phyloP scores from a whole-genome alignment of 2,797 vertebrate genomes.

The Sorex maritimensis region DNA sequence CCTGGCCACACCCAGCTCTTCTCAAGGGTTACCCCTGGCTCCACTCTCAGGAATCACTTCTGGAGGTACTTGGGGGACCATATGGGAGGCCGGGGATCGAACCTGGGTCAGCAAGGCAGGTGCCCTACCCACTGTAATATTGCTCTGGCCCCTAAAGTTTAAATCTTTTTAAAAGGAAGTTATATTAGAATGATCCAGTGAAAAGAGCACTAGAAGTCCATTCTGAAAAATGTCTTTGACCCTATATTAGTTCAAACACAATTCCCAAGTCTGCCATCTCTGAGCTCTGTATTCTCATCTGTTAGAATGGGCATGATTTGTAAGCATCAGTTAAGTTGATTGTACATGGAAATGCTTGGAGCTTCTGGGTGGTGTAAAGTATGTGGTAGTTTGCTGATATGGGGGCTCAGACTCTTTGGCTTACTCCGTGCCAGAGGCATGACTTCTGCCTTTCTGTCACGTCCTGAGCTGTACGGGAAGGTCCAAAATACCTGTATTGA shows the following conservation, averaged over 20 bases:
- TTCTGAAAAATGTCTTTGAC: neutral
- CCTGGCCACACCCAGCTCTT: too few relatives aligned
- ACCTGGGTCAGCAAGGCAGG: too few relatives aligned
- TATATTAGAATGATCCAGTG: neutral
- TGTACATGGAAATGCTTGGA: neutral
- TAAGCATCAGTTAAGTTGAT: neutral
- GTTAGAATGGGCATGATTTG: neutral
- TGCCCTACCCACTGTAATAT: too few relatives aligned
- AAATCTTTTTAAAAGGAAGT: neutral
- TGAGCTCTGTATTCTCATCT: neutral
- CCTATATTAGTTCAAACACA: neutral
- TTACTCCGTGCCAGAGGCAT: fast-evolving
- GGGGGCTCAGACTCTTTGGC: neutral
- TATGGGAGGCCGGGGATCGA: too few relatives aligned
- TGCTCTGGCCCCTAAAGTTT: too few relatives aligned
- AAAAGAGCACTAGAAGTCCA: neutral
- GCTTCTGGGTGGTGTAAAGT: too few relatives aligned
- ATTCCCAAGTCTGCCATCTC: neutral
- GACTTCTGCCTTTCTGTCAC: neutral
- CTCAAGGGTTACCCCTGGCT: too few relatives aligned
- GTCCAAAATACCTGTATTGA: neutral
- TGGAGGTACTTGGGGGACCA: too few relatives aligned
- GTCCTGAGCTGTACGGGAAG: neutral
- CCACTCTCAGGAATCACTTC: too few relatives aligned
- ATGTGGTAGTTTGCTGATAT: too few relatives aligned